Base-by-base conservation (phyloP, 1,140 invertebrate species). In the Drosophila pseudoananassae region DNA sequence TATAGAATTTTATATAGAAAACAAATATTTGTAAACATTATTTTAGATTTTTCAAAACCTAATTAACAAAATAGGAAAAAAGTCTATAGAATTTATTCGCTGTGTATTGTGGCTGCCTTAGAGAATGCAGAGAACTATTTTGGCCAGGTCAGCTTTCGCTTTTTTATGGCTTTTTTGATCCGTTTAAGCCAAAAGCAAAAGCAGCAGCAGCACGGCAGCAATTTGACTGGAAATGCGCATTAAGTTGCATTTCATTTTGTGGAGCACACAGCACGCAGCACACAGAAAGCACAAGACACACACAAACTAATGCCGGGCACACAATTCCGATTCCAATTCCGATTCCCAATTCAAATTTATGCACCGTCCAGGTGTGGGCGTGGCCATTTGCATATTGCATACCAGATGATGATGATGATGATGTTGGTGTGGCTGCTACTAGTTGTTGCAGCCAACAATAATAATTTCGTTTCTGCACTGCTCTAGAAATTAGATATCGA, bases 301-400 rank as follows among this genome's bases (percentile, higher is more conserved):
- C 40, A 43, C 40, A 43, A 40, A 14, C 40, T 43, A 43, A 15
- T 43, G n/a, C 40, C 40, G 7, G n/a, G 6, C 40, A 17, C 40
- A 43, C 40, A 7, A 43, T 43, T 43, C 33, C 10, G 33, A 36
- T 12, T 36, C 33, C 33, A n/a, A 12, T 36, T 36, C 38, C 47
- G 15, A 61, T 40, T 63, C 47, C 46, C 61, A 40, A 81, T 75
- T 75, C 68, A 87, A 87, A 87, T 85, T 78, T 78, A 87, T 85
- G 82, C 82, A 66, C 68, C 63, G 72, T 5, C 43, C 43, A 57
- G 31, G 17, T 43, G 66, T 69, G 55, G 59, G 60, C 49, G 47
- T 63, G 57, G 55, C 33, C 43, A 80, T 78, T 78, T 65, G 59
- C 76, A 72, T 81, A 66, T 31, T 49, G 55, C 38, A 15, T 43